Evolutionary conservation across 2,888 invertebrate species (phyloP).

Genomic region (Druceiella hillmani): DNA sequence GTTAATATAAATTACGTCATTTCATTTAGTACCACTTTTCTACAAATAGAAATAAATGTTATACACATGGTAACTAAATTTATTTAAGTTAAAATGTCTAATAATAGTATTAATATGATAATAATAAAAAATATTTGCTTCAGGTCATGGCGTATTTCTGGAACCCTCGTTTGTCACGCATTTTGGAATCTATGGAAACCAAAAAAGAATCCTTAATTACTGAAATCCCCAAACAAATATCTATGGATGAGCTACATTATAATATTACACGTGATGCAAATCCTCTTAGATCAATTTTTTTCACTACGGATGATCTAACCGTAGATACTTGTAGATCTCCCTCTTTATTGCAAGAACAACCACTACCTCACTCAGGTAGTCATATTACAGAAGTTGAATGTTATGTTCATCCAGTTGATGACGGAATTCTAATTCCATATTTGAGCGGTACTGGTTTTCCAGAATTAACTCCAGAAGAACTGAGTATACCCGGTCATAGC

Average conservation of each 20-base stretch:
- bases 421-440: too few species aligned
- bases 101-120: too few species aligned
- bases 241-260: constrained; percentile 2
- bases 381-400: too few species aligned
- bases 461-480: constrained; percentile 12
- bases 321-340: constrained; percentile 14
- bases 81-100: too few species aligned
- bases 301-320: constrained; percentile 8
- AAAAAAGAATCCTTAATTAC: constrained; percentile 1
- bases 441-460: constrained; percentile 13
- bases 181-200: constrained; percentile 14
- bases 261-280: too few species aligned
- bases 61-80: too few species aligned
- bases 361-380: constrained; percentile 12
- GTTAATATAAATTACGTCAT: constrained; percentile 2
- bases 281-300: constrained; percentile 5
- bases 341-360: constrained; percentile 16
- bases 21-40: constrained; percentile 3
- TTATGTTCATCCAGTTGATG: too few species aligned
- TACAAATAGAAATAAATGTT: neutral
- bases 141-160: too few species aligned
- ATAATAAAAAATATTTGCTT: too few species aligned
- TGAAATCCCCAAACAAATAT: constrained; percentile 5
- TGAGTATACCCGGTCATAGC: constrained; percentile 10
- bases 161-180: constrained; percentile 14